Evolutionary conservation across 2,113 vertebrate genomes (phyloP).

Genomic region (Grus americana): DNA sequence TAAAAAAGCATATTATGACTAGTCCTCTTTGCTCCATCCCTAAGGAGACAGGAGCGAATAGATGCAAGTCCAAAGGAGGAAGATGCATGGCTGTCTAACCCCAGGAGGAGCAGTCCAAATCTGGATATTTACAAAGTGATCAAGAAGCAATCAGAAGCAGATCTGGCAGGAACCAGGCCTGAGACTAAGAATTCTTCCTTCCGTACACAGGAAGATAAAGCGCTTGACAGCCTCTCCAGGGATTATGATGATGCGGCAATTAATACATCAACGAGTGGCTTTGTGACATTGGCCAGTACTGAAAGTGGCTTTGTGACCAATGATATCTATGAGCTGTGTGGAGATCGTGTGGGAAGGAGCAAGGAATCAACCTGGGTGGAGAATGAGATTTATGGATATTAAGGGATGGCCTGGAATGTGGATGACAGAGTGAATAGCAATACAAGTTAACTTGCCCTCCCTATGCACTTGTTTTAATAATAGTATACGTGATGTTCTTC

Average conservation of each 20-base stretch:
- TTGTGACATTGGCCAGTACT: constrained; percentile 79
- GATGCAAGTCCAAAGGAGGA: constrained; percentile 70
- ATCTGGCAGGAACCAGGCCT: constrained; percentile 84
- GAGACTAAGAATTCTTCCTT: constrained; percentile 91
- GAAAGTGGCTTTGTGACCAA: constrained; percentile 92
- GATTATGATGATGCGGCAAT: constrained; percentile 77
- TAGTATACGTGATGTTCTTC: background rate
- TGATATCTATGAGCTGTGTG: constrained; percentile 89
- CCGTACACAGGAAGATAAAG: constrained; percentile 62
- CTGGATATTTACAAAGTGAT: constrained; percentile 89
- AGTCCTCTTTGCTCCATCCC: background rate
- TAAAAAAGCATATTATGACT: background rate
- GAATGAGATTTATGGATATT: constrained; percentile 95
- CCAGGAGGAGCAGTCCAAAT: constrained; percentile 70
- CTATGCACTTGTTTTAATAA: background rate
- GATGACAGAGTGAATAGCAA: background rate
- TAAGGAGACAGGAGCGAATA: constrained; percentile 78
- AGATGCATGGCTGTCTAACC: constrained; percentile 68
- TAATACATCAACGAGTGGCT: constrained; percentile 77
- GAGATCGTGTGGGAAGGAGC: constrained; percentile 56
- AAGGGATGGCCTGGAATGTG: background rate
- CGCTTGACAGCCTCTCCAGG: constrained; percentile 60
- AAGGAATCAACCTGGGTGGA: constrained; percentile 89
- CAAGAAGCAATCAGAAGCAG: constrained; percentile 84
- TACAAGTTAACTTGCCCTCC: background rate